Evolutionary conservation across 2,113 vertebrate species (phyloP).

Genomic region (Sceloporus tristichus): DNA sequence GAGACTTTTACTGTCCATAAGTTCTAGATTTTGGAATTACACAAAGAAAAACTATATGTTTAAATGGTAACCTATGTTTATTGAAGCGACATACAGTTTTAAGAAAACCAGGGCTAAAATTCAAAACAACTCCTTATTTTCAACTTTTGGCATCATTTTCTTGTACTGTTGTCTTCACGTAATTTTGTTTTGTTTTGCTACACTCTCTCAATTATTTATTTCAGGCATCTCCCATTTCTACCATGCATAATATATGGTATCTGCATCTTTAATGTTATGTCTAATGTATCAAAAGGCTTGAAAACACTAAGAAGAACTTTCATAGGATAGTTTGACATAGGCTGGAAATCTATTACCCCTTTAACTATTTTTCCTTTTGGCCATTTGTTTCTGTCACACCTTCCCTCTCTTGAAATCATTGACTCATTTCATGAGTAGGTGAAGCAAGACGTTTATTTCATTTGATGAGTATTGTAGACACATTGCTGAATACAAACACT

Average conservation of each 20-base stretch:
- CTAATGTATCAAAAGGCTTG: constrained; percentile 3
- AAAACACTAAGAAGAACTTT: neutral
- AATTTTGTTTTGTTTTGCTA: neutral
- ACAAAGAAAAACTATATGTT: too few relatives aligned
- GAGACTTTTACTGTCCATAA: neutral
- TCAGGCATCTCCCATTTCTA: constrained; percentile 12
- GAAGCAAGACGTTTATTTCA: constrained; percentile 39
- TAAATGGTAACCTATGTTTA: neutral
- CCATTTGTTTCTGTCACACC: neutral
- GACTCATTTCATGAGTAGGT: constrained; percentile 24
- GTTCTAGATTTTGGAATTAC: neutral
- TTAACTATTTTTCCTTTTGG: neutral
- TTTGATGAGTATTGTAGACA: constrained; percentile 36
- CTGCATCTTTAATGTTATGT: constrained; percentile 25
- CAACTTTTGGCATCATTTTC: neutral
- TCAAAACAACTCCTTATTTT: neutral
- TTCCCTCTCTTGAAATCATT: constrained; percentile 36
- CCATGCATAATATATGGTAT: neutral
- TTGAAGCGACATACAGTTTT: neutral
- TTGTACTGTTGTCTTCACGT: neutral
- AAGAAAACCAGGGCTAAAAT: neutral
- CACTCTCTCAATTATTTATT: constrained; percentile 31
- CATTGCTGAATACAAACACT: constrained; percentile 47
- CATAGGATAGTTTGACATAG: neutral
- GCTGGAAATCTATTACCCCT: neutral